Evolutionary conservation across 2,113 vertebrate genomes (phyloP).

Genomic region (Strix uralensis): DNA sequence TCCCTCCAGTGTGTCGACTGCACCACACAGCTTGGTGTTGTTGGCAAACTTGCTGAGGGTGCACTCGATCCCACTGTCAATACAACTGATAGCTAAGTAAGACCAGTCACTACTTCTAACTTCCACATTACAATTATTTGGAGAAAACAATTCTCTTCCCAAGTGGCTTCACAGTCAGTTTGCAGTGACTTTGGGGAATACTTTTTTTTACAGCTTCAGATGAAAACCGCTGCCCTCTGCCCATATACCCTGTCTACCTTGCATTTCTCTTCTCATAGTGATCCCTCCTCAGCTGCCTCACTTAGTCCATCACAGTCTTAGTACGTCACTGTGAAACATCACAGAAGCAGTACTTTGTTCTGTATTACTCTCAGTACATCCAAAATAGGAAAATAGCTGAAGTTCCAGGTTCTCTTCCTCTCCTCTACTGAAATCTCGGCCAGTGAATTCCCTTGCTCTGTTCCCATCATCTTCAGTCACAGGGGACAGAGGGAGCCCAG

Average conservation of each 20-base stretch:
- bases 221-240: not conserved
- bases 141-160: not conserved
- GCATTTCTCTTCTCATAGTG: not conserved
- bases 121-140: not conserved
- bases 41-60: too few relatives aligned
- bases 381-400: not conserved
- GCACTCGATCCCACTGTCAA: not conserved
- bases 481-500: not conserved
- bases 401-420: not conserved
- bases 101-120: not conserved
- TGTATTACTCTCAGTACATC: not conserved
- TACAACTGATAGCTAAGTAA: not conserved
- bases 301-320: not conserved
- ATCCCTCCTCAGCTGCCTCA: not conserved
- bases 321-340: not conserved
- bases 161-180: not conserved
- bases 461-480: not conserved
- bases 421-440: not conserved
- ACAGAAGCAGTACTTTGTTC: not conserved
- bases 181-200: not conserved
- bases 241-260: not conserved
- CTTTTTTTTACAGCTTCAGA: not conserved
- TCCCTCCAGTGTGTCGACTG: too few relatives aligned
- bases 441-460: not conserved
- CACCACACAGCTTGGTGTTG: too few relatives aligned